Evolutionary conservation across 2,888 invertebrate species (phyloP).

Genomic region (Cyrtodaria siliqua): DNA sequence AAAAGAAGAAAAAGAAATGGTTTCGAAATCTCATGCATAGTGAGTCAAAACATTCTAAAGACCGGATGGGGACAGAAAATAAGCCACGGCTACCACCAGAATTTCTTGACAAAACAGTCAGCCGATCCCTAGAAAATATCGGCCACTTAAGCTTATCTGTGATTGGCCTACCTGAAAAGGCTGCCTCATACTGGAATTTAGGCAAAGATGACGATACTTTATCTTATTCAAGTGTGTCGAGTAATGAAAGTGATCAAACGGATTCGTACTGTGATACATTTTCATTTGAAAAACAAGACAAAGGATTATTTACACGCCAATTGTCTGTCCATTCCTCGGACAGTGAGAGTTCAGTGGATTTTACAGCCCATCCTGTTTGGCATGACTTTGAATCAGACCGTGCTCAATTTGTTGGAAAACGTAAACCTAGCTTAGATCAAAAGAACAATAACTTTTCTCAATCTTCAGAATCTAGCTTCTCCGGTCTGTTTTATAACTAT

Average conservation of each 20-base stretch:
- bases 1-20: slow-evolving; percentile 64
- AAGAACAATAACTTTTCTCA: background rate
- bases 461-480: slow-evolving; percentile 32
- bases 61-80: background rate
- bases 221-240: slow-evolving; percentile 48
- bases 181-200: slow-evolving; percentile 25
- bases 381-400: slow-evolving; percentile 22
- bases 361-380: slow-evolving; percentile 33
- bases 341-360: slow-evolving; percentile 47
- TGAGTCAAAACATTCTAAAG: slow-evolving; percentile 16
- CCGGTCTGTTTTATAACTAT: slow-evolving; percentile 37
- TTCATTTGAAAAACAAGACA: background rate
- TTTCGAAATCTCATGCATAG: slow-evolving; percentile 43
- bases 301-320: too few relatives aligned
- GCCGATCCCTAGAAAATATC: slow-evolving; percentile 55
- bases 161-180: slow-evolving; percentile 26
- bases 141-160: slow-evolving; percentile 41
- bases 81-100: background rate
- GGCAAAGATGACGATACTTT: slow-evolving; percentile 32
- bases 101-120: slow-evolving; percentile 22
- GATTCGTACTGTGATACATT: slow-evolving; percentile 18
- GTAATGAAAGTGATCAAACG: slow-evolving; percentile 52
- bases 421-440: background rate
- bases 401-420: background rate
- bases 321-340: slow-evolving; percentile 38